Evolutionary conservation across 2,113 vertebrate genomes (phyloP).

Genomic region (Pseudorectes ferrugineus): DNA sequence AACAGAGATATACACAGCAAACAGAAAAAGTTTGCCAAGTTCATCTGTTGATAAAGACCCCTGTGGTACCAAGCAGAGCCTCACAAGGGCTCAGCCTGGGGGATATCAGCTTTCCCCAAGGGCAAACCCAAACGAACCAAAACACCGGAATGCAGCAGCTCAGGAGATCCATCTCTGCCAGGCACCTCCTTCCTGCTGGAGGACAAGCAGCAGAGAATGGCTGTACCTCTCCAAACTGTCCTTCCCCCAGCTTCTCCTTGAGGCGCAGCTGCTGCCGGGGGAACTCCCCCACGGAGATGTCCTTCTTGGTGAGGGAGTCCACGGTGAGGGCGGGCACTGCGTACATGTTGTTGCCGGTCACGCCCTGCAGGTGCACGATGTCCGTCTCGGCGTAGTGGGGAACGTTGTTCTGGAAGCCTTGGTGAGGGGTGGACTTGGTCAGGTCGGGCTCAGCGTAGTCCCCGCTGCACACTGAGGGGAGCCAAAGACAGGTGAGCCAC

Average conservation of each 20-base stretch:
- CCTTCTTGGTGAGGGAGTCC: constrained; percentile 60
- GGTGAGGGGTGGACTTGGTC: constrained; percentile 63
- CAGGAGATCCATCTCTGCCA: background rate
- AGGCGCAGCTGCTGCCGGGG: constrained; percentile 55
- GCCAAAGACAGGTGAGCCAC: background rate
- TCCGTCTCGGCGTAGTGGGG: constrained; percentile 40
- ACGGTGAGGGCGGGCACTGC: constrained; percentile 44
- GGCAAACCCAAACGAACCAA: background rate
- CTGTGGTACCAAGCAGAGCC: background rate
- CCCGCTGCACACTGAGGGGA: constrained; percentile 44
- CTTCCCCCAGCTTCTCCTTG: constrained; percentile 62
- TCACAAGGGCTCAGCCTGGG: background rate
- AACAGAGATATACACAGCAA: background rate
- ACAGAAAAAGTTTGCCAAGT: background rate
- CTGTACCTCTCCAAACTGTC: constrained; percentile 62
- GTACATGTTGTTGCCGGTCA: constrained; percentile 58
- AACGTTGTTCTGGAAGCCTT: constrained; percentile 57
- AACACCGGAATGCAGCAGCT: background rate
- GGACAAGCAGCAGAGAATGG: background rate
- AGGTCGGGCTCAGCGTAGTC: constrained; percentile 53
- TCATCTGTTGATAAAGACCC: background rate
- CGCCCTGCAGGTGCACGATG: constrained; percentile 49
- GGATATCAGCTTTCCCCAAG: background rate
- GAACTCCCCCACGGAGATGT: constrained; percentile 56
- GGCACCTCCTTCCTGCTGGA: background rate